These are phyloP conservation scores for Kryphioiulus occultus DNA, from an alignment of 2,888 invertebrate genomes.

Conservation along the genomic window DNA sequence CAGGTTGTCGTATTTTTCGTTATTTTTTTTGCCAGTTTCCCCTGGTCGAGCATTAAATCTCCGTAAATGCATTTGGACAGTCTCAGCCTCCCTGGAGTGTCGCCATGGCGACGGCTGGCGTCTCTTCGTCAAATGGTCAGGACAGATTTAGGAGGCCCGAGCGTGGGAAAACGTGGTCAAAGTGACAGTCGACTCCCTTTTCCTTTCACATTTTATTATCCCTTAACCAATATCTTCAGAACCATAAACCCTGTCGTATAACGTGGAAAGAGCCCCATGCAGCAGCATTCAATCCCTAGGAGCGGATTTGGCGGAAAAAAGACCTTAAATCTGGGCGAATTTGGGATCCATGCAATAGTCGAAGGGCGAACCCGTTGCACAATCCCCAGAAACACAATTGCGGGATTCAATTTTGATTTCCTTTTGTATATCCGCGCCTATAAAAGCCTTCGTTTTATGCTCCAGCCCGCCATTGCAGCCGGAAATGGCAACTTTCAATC, in stretches of 20 bases:
- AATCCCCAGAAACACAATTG: background rate
- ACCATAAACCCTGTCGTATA: conserved; percentile 25
- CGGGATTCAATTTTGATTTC: conserved; percentile 19
- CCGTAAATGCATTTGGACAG: conserved; percentile 16
- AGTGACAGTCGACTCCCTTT: conserved; percentile 37
- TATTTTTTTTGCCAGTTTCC: background rate
- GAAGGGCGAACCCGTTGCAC: background rate
- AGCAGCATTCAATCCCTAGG: background rate
- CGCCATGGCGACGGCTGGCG: background rate
- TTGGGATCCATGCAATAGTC: background rate
- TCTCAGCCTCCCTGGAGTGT: conserved; percentile 9
- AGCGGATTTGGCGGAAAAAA: background rate
- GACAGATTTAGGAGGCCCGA: background rate
- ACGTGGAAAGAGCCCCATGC: conserved; percentile 6
- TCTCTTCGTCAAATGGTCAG: conserved; percentile 41
- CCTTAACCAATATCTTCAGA: conserved; percentile 39
- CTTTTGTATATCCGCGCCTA: background rate
- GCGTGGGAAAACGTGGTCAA: background rate
- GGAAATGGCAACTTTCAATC: conserved; percentile 20
- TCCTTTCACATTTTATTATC: conserved; percentile 42
- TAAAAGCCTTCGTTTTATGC: conserved; percentile 14
- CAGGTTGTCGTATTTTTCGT: background rate
- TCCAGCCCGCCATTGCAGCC: background rate
- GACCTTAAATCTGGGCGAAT: background rate
- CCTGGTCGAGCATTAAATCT: background rate